phyloP scores from a whole-genome alignment of 2,797 vertebrate genomes.

The Carduelis carduelis region DNA sequence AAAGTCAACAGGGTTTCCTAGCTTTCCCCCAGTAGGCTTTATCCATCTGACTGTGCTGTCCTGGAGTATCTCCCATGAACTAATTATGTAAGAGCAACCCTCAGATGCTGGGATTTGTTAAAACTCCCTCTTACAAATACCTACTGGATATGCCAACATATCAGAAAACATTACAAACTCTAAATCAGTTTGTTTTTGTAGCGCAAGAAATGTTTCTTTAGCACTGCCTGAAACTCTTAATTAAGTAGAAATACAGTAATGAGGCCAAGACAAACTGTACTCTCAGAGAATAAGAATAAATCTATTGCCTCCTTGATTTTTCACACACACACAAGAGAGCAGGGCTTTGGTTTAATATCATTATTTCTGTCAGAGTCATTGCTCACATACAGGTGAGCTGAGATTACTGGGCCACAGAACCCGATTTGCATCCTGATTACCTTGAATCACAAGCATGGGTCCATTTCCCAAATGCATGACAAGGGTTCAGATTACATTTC shows the following conservation, averaged over 20 bases:
- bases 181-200: neutral
- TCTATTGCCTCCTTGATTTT: neutral
- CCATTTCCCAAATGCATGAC: neutral
- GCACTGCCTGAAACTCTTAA: neutral
- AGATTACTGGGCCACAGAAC: neutral
- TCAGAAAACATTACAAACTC: neutral
- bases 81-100: neutral
- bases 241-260: neutral
- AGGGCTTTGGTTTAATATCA: neutral
- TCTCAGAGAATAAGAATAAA: neutral
- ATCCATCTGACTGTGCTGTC: neutral
- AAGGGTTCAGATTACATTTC: neutral
- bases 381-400: neutral
- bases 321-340: neutral
- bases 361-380: constrained; percentile 1
- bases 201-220: neutral
- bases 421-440: neutral
- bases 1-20: neutral
- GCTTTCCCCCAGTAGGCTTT: neutral
- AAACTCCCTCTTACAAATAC: neutral
- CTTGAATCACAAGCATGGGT: neutral
- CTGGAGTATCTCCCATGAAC: neutral
- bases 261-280: neutral
- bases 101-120: neutral
- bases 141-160: neutral